phyloP scores from a whole-genome alignment of 2,888 invertebrate genomes.

The Crepidodera aurea region DNA sequence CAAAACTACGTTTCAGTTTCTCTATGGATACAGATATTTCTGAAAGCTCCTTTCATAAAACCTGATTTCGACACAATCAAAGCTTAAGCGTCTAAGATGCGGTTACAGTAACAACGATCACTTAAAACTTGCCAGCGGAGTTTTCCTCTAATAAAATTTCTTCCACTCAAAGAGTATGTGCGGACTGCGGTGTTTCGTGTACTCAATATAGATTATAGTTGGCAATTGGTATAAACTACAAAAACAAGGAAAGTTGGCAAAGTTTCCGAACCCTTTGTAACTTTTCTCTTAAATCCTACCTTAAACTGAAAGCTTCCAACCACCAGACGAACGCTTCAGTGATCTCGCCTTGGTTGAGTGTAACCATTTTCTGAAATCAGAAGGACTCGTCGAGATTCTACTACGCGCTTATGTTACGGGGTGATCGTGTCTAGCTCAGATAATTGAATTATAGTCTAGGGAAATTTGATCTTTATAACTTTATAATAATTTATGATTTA shows the following conservation, averaged over 20 bases:
- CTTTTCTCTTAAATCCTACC: constrained; percentile 36
- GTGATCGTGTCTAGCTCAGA: not conserved
- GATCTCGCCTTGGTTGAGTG: constrained; percentile 28
- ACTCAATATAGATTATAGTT: constrained; percentile 40
- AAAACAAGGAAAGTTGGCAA: constrained; percentile 39
- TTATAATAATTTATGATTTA: too few species aligned
- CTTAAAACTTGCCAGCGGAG: constrained; percentile 24
- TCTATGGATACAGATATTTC: not conserved
- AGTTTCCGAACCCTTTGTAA: constrained; percentile 33
- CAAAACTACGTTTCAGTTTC: too few species aligned
- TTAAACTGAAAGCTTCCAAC: constrained; percentile 34
- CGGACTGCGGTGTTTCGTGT: constrained; percentile 39
- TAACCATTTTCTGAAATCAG: constrained; percentile 23
- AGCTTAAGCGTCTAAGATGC: constrained; percentile 24
- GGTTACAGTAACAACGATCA: constrained; percentile 32
- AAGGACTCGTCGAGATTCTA: constrained; percentile 3
- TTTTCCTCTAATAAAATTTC: constrained; percentile 36
- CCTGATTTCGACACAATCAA: not conserved
- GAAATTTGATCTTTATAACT: too few species aligned
- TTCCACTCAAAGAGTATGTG: constrained; percentile 35
- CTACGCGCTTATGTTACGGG: constrained; percentile 4
- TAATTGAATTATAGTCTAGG: not conserved
- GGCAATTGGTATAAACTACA: constrained; percentile 37
- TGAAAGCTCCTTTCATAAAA: not conserved
- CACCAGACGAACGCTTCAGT: constrained; percentile 32